Conservation (phyloP, 2,888 invertebrate species). For the Aporophyla nigra region DNA sequence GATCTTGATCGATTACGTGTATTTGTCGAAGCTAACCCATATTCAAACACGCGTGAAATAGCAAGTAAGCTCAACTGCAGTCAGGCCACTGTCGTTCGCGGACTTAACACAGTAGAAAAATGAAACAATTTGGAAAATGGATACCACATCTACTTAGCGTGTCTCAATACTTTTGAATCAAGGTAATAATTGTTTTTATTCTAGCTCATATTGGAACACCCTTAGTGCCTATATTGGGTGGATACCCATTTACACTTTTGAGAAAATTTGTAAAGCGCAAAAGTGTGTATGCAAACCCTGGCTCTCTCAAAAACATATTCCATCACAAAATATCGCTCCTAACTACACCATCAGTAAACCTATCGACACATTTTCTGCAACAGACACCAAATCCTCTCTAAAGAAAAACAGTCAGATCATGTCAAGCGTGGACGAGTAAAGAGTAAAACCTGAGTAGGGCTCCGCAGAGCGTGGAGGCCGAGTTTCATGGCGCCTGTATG, state of each 20-base stretch:
- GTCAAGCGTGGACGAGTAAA: slow-evolving; percentile 65
- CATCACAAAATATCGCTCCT: neutral
- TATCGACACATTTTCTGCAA: slow-evolving; percentile 34
- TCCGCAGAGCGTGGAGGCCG: slow-evolving; percentile 67
- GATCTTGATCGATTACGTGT: too few relatives aligned
- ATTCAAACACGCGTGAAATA: too few relatives aligned
- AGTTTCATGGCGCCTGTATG: slow-evolving; percentile 81
- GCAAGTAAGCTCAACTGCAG: too few relatives aligned
- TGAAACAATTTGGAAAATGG: too few relatives aligned
- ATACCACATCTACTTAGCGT: too few relatives aligned
- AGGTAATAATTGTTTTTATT: neutral
- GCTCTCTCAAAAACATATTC: neutral
- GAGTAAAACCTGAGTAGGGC: slow-evolving; percentile 71
- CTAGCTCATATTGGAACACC: neutral
- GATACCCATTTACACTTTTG: neutral
- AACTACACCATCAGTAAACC: neutral
- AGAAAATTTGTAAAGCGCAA: neutral
- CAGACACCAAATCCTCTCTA: slow-evolving; percentile 13
- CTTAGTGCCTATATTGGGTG: neutral
- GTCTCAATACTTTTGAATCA: too few relatives aligned
- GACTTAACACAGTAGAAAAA: too few relatives aligned
- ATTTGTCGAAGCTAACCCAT: too few relatives aligned
- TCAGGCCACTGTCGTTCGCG: too few relatives aligned
- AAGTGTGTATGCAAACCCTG: neutral
- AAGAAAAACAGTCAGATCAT: slow-evolving; percentile 30